Conservation (phyloP, 37 sponge, comb jelly and placozoan species). For the Halisarca cf. caerulea region DNA sequence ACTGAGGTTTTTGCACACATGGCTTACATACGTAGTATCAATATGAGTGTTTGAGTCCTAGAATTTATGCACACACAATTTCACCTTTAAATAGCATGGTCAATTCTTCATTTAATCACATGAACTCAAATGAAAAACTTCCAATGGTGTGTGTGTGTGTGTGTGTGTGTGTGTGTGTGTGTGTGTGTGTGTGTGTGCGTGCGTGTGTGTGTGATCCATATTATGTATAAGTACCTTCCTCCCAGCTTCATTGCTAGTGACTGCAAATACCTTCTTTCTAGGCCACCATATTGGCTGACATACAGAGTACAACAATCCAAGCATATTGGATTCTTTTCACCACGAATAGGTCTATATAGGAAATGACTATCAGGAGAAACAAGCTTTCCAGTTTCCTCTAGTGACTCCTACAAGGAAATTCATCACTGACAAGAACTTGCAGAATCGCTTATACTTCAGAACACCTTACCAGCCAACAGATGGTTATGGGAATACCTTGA, state of each 20-base stretch:
- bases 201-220: not conserved
- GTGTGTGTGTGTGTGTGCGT: not conserved
- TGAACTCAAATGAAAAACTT: not conserved
- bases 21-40: too few species aligned
- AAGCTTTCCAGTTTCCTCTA: conserved; percentile 34
- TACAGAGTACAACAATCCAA: not conserved
- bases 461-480: conserved; percentile 27
- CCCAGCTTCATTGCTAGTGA: conserved; percentile 7
- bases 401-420: conserved; percentile 39
- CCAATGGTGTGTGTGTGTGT: too few species aligned
- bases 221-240: not conserved
- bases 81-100: too few species aligned
- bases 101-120: too few species aligned
- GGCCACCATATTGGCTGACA: conserved; percentile 64
- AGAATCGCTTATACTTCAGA: too few species aligned
- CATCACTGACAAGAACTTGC: too few species aligned
- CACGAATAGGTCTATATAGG: conserved; percentile 59
- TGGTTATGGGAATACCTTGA: conserved; percentile 6
- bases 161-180: not conserved
- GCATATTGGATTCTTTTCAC: conserved; percentile 5
- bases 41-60: too few species aligned
- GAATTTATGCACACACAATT: too few species aligned
- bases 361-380: conserved; percentile 58
- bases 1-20: too few species aligned
- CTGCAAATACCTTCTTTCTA: conserved; percentile 63